Percentiles rank a stretch among this genome's conserved stretches.
These are phyloP conservation scores for Periplaneta americana DNA, from an alignment of 1,140 invertebrate genomes.

Conservation along the genomic window DNA sequence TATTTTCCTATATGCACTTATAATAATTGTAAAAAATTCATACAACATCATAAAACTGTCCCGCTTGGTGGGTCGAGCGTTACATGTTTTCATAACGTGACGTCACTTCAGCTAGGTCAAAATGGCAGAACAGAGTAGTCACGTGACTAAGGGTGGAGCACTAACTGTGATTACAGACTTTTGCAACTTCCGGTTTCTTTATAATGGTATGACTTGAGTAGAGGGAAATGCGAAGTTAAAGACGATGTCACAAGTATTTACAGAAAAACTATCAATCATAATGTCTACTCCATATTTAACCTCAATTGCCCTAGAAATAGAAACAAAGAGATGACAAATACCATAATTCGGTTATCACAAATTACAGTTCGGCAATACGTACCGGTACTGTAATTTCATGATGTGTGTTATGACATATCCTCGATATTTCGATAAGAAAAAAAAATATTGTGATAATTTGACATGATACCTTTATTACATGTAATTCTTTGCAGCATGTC, in stretches of 20 bases:
- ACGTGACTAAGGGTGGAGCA: background rate
- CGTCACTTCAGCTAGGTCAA: background rate
- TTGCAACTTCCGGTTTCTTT: background rate
- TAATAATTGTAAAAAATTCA: background rate
- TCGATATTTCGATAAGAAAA: too few relatives aligned
- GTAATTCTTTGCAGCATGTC: too few relatives aligned
- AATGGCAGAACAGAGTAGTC: background rate
- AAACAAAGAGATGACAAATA: background rate
- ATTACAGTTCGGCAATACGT: background rate
- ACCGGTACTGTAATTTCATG: background rate
- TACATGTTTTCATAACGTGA: background rate
- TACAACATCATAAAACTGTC: background rate
- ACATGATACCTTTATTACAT: too few relatives aligned
- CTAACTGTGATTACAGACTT: background rate
- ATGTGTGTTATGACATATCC: too few relatives aligned
- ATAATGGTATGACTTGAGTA: background rate
- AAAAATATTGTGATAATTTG: too few relatives aligned
- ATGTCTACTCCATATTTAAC: background rate
- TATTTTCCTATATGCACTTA: background rate
- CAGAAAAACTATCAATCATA: background rate
- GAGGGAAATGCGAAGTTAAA: too few relatives aligned
- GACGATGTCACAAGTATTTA: background rate
- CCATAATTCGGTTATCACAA: background rate
- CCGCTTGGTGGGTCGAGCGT: background rate
- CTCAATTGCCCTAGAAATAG: background rate